Evolutionary conservation across 2,888 invertebrate species (phyloP).

Genomic region (Agapostemon virescens): DNA sequence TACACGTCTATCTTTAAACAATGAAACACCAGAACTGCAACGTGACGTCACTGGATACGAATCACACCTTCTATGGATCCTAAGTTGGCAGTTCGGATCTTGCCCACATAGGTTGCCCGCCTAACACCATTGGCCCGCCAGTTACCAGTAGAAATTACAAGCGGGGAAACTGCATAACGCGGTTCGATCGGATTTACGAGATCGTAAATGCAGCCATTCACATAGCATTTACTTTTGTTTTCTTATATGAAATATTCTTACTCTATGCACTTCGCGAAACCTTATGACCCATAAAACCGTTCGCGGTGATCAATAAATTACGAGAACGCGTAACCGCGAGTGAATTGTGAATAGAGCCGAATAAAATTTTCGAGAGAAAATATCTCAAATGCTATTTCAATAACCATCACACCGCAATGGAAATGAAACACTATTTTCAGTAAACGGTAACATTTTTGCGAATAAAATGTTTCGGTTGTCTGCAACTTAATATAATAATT

Average conservation of each 20-base stretch:
- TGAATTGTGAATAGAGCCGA: neutral
- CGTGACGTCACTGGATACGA: slow-evolving; percentile 71
- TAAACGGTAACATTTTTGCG: too few relatives aligned
- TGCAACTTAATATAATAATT: too few relatives aligned
- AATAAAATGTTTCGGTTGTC: too few relatives aligned
- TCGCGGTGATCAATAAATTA: neutral
- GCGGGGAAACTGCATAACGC: slow-evolving; percentile 31
- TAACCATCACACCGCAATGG: too few relatives aligned
- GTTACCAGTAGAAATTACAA: slow-evolving; percentile 35
- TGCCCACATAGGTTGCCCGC: slow-evolving; percentile 57
- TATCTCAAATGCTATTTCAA: too few relatives aligned
- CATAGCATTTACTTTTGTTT: slow-evolving; percentile 16
- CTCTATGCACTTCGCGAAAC: neutral
- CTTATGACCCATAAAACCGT: slow-evolving; percentile 17
- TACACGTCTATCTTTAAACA: slow-evolving; percentile 60
- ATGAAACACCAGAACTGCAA: slow-evolving; percentile 60
- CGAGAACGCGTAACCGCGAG: neutral
- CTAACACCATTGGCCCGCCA: slow-evolving; percentile 15
- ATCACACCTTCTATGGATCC: slow-evolving; percentile 72
- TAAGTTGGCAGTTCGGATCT: slow-evolving; percentile 58
- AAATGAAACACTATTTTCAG: too few relatives aligned
- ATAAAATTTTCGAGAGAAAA: too few relatives aligned
- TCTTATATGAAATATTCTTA: slow-evolving; percentile 4
- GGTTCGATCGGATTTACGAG: slow-evolving; percentile 35
- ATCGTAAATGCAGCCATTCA: slow-evolving; percentile 36